phyloP scores from a whole-genome alignment of 2,888 invertebrate genomes.

The Callosobruchus maculatus region DNA sequence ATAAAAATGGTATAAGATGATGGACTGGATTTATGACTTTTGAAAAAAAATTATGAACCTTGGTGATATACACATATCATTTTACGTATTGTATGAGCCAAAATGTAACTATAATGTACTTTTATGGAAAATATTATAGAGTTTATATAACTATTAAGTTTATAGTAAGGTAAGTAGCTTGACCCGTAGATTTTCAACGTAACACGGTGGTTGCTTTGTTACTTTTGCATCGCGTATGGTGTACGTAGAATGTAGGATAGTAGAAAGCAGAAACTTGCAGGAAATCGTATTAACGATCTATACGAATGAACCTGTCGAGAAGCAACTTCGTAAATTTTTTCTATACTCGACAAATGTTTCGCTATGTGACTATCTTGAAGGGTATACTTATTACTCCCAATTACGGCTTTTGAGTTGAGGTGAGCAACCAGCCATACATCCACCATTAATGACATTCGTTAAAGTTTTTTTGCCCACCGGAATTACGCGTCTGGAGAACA shows the following conservation, averaged over 20 bases:
- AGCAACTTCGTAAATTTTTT: too few relatives aligned
- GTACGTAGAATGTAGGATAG: neutral
- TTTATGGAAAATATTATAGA: constrained; percentile 33
- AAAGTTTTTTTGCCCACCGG: too few relatives aligned
- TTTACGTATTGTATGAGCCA: constrained; percentile 36
- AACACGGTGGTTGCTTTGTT: neutral
- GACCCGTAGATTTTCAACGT: constrained; percentile 21
- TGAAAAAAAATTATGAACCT: constrained; percentile 10
- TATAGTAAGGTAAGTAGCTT: constrained; percentile 18
- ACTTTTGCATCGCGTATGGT: neutral
- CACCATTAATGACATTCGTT: too few relatives aligned
- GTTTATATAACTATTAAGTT: constrained; percentile 31
- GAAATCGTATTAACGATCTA: too few relatives aligned
- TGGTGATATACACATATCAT: constrained; percentile 36
- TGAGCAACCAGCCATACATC: too few relatives aligned
- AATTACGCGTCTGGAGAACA: too few relatives aligned
- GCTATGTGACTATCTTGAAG: too few relatives aligned
- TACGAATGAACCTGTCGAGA: too few relatives aligned
- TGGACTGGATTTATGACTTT: constrained; percentile 1
- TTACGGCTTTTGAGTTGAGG: too few relatives aligned
- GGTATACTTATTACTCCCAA: too few relatives aligned
- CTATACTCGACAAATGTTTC: too few relatives aligned
- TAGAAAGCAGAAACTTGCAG: neutral
- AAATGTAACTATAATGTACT: constrained; percentile 37
- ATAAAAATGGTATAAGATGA: neutral